A percentile compares a stretch with the other conserved stretches of the same genome.
Conservation (phyloP, 2,113 vertebrate genomes). For the Cathartes aura region DNA sequence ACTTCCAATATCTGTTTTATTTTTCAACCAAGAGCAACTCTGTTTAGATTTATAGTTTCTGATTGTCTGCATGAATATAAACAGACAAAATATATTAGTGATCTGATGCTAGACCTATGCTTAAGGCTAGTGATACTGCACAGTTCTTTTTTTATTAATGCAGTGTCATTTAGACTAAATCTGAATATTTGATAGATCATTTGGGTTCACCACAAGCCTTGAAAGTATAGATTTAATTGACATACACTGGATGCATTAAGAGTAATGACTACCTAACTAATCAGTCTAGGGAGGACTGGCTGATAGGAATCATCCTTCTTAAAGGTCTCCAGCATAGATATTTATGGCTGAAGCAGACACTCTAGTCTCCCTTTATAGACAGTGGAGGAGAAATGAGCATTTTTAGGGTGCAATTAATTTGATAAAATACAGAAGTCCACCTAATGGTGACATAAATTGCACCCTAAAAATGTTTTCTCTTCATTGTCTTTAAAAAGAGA, state of each 20-base stretch:
- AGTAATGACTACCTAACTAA: neutral
- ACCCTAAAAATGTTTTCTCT: neutral
- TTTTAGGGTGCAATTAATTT: neutral
- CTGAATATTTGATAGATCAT: neutral
- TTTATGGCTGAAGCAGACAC: neutral
- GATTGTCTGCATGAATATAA: neutral
- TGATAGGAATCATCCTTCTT: neutral
- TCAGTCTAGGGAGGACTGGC: neutral
- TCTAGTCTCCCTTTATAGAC: neutral
- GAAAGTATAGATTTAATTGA: neutral
- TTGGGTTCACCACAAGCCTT: neutral
- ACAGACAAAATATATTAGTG: neutral
- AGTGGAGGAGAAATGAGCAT: accelerated
- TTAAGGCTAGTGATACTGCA: neutral
- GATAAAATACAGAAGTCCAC: neutral
- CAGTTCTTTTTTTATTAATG: neutral
- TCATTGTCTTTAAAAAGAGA: neutral
- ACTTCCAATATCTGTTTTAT: neutral
- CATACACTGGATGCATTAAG: neutral
- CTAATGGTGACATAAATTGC: neutral
- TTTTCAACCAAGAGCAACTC: neutral
- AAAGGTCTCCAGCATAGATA: neutral
- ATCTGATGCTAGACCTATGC: neutral
- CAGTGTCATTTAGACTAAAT: neutral
- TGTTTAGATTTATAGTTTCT: neutral